phyloP scores from a whole-genome alignment of 2,888 invertebrate genomes.

The Octonoba sinensis region DNA sequence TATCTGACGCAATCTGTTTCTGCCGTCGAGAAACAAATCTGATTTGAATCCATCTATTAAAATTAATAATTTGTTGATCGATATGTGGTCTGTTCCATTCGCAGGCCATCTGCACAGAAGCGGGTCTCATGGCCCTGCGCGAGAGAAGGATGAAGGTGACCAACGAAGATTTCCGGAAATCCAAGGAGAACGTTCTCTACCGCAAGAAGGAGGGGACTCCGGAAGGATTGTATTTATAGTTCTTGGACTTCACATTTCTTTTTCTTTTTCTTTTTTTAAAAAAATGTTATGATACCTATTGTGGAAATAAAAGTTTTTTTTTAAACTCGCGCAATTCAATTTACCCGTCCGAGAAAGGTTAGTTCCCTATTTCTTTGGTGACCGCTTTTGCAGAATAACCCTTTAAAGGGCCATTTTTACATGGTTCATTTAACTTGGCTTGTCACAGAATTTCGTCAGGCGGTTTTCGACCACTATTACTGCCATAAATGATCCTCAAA shows the following conservation, averaged over 20 bases:
- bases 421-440: too few species aligned
- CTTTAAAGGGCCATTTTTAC: too few species aligned
- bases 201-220: conserved; percentile 99
- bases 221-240: conserved; percentile 95
- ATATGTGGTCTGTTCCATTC: conserved; percentile 67
- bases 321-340: too few species aligned
- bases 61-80: too few species aligned
- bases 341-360: too few species aligned
- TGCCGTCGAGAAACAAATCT: neutral
- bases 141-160: conserved; percentile 99
- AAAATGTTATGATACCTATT: neutral
- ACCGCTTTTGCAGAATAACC: too few species aligned
- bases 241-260: neutral
- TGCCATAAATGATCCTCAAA: too few species aligned
- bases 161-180: conserved; percentile 99
- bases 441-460: too few species aligned
- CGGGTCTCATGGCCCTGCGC: conserved; percentile 95
- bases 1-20: neutral
- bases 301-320: conserved; percentile 22
- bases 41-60: neutral
- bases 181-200: conserved; percentile 98
- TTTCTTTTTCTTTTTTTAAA: conserved; percentile 20
- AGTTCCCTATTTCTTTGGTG: too few species aligned
- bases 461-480: too few species aligned
- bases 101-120: conserved; percentile 99